phyloP scores from a whole-genome alignment of 2,797 vertebrate species.

The Gallinago stenura region DNA sequence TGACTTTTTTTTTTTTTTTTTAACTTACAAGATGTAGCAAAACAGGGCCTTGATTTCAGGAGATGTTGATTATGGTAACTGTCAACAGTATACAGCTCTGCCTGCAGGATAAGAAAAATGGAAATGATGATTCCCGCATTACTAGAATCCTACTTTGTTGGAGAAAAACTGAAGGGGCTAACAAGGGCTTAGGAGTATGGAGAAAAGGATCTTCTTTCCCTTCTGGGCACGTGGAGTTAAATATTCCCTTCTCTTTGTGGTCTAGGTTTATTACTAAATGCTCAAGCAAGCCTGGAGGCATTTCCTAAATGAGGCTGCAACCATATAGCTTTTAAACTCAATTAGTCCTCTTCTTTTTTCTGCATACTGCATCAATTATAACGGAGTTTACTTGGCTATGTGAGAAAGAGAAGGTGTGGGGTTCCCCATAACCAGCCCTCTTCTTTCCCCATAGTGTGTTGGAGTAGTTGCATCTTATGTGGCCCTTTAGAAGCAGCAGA shows the following conservation, averaged over 20 bases:
- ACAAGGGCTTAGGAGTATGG: background rate
- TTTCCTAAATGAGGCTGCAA: conserved; percentile 14
- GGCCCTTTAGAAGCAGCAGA: background rate
- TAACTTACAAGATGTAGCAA: background rate
- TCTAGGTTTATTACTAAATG: background rate
- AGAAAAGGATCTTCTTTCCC: background rate
- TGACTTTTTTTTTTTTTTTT: background rate
- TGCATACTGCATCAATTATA: background rate
- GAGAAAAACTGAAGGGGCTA: background rate
- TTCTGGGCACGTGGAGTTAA: background rate
- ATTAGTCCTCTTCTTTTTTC: background rate
- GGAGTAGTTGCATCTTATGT: background rate
- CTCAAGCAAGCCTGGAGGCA: background rate
- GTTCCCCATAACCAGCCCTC: background rate
- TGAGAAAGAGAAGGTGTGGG: background rate
- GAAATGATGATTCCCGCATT: background rate
- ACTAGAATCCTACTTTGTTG: background rate
- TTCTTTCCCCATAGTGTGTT: background rate
- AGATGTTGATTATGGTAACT: background rate
- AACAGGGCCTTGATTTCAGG: background rate
- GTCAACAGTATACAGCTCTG: background rate
- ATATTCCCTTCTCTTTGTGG: background rate
- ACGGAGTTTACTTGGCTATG: background rate
- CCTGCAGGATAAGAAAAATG: background rate
- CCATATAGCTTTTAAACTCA: background rate